phyloP scores from a whole-genome alignment of 2,888 invertebrate species.

The Gymnoscelis rufifasciata region DNA sequence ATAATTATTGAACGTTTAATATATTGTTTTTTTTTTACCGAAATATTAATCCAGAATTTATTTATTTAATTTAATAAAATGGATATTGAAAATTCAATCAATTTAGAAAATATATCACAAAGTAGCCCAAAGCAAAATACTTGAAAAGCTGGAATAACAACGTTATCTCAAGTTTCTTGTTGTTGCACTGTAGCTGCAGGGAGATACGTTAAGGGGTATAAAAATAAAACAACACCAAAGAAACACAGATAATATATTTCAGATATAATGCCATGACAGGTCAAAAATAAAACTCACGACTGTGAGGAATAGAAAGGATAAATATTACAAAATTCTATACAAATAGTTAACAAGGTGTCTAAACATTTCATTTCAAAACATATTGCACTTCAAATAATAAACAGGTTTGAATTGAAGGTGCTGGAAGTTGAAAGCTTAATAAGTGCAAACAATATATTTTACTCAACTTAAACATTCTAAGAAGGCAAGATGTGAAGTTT shows the following conservation, averaged over 20 bases:
- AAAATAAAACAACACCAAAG: conserved; percentile 54
- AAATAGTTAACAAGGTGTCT: conserved; percentile 73
- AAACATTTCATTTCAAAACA: conserved; percentile 35
- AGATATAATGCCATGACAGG: conserved; percentile 76
- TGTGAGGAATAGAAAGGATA: conserved; percentile 69
- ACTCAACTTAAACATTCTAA: background rate
- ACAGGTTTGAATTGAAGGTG: background rate
- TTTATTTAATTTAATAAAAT: no score
- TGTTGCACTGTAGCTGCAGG: no score
- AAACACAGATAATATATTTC: conserved; percentile 78
- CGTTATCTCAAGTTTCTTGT: no score
- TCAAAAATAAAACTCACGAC: conserved; percentile 70
- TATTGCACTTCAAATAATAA: conserved; percentile 14
- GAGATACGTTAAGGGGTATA: background rate
- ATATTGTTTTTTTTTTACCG: no score
- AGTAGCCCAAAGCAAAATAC: no score
- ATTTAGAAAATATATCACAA: no score
- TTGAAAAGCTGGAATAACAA: no score
- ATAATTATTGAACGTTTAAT: no score
- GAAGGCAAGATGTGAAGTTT: background rate
- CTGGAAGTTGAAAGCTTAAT: background rate
- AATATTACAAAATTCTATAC: conserved; percentile 72
- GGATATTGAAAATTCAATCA: no score
- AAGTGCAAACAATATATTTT: background rate
- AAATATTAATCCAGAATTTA: no score